Evolutionary conservation across 1,140 invertebrate genomes (phyloP).

Genomic region (Zaprionus lachaisei): DNA sequence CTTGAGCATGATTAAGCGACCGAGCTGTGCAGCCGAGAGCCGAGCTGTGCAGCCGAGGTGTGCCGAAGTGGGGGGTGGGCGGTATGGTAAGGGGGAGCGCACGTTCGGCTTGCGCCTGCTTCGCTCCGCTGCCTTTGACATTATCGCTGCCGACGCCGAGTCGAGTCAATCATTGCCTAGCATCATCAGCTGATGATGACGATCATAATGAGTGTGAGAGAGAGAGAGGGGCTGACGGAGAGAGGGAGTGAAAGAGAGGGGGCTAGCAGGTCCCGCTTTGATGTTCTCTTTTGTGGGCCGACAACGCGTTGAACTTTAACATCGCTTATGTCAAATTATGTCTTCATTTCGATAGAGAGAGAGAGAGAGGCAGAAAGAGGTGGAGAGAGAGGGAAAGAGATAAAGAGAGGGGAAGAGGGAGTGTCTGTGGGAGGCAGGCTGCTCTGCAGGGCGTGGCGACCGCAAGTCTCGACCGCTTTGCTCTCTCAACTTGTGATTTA

Average conservation of each 20-base stretch:
- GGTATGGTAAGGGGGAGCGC: not conserved
- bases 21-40: constrained; percentile 12
- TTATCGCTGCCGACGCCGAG: constrained; percentile 69
- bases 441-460: constrained; percentile 60
- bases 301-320: constrained; percentile 69
- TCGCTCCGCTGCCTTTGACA: constrained; percentile 64
- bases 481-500: constrained; percentile 36
- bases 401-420: not conserved
- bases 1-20: constrained; percentile 43
- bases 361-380: not conserved
- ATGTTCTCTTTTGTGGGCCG: constrained; percentile 44
- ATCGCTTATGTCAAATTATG: constrained; percentile 83
- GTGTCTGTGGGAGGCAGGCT: not conserved
- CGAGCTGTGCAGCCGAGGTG: constrained; percentile 18
- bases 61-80: not conserved
- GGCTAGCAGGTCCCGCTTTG: constrained; percentile 42
- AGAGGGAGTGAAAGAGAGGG: not conserved
- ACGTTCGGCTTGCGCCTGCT: constrained; percentile 8
- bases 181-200: constrained; percentile 56
- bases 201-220: not conserved
- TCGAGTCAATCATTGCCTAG: constrained; percentile 65
- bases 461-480: constrained; percentile 34
- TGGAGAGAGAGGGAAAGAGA: not conserved
- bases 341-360: constrained; percentile 53
- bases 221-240: too few relatives aligned